phyloP scores from a whole-genome alignment of 2,797 vertebrate genomes.

The Hypotaenidia philippensis region DNA sequence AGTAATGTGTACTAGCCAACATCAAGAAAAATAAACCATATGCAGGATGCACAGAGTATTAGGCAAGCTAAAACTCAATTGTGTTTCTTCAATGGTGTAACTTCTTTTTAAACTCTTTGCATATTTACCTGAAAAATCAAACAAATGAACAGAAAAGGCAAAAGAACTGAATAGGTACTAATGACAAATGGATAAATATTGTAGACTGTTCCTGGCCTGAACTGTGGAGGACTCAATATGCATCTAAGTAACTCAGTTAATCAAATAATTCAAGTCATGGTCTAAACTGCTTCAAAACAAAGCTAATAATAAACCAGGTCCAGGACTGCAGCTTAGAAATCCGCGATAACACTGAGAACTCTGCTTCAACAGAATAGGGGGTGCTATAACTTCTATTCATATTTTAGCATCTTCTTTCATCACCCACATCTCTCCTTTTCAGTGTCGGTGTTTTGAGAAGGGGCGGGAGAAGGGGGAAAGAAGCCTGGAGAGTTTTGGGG shows the following conservation, averaged over 20 bases:
- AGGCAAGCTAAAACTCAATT: background rate
- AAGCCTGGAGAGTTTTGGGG: background rate
- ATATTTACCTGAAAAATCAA: background rate
- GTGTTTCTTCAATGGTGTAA: background rate
- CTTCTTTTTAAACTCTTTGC: background rate
- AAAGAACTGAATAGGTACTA: background rate
- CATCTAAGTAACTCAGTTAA: background rate
- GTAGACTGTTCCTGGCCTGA: background rate
- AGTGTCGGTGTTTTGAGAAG: background rate
- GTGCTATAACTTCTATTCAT: background rate
- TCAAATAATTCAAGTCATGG: background rate
- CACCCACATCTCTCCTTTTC: background rate
- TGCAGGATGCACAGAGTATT: fast-evolving
- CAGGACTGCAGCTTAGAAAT: background rate
- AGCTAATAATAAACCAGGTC: background rate
- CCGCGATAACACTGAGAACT: background rate
- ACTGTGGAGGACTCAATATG: background rate
- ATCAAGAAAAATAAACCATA: background rate
- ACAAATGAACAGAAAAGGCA: too few species aligned
- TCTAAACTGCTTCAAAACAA: background rate
- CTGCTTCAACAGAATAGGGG: background rate
- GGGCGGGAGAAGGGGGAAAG: background rate
- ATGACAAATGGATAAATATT: background rate
- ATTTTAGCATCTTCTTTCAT: background rate
- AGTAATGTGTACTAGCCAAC: background rate